Base-by-base conservation (phyloP, 2,888 invertebrate species). In the Caenorhabditis zanzibari region DNA sequence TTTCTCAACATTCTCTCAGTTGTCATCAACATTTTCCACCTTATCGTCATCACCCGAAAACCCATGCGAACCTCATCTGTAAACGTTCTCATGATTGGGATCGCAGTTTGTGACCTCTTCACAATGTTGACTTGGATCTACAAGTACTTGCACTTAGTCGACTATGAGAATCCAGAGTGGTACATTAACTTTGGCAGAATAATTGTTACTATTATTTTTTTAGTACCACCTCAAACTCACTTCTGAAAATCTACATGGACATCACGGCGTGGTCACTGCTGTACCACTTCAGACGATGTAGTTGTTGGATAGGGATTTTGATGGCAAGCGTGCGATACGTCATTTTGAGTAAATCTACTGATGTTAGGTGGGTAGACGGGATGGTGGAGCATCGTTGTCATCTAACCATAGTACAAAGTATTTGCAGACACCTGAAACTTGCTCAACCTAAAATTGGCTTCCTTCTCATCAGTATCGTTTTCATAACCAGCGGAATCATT, bases 151-250 rank as follows among this genome's bases (percentile, higher is more conserved):
- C 16, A 14, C 4, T 4, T 75, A 12, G 24, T 41, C 16, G 75
- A 75, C n/a, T 14, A 38, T 6, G 66, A 75, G n/a, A 66, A 75
- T 32, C 56, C 66, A 0, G 66, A 75, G n/a, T 75, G 75, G 72
- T 72, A 59, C n/a, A 38, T 12, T 2, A 56, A 2, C 26, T 28
- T 24, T 16, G 19, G 4, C 12, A 35, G 16, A 35, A n/a, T 16
- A 0, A 12, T 35, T 54, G 14, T 28, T 0, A 3, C 6, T 26
- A 24, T n/a, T n/a, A n/a, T n/a, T 12, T 32, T 71, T 72, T 35
- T 35, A 72, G 72, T 47, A 32, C 64, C 24, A 66, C 64, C 9
- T 56, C 75, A 10, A 58, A 1, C 10, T 54, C 16, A 2, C 5
- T 44, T 12, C 9, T 56, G 12, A 64, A 66, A 32, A 35, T 66